A percentile compares a stretch with the other conserved stretches of the same genome.
Conservation (phyloP, 2,888 invertebrate genomes). For the Lamellibrachia columna region DNA sequence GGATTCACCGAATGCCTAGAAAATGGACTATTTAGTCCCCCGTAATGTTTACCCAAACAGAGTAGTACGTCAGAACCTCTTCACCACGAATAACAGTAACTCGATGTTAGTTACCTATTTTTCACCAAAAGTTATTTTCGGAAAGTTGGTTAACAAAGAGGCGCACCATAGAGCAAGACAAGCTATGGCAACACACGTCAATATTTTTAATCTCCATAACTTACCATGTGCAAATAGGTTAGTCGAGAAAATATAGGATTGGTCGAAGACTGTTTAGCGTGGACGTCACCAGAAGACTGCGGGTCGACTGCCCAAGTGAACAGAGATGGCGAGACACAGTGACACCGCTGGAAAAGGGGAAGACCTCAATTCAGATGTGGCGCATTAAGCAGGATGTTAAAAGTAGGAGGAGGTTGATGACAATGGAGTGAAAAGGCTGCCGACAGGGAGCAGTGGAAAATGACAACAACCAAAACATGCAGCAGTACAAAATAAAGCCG, state of each 20-base stretch:
- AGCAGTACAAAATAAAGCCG: too few species aligned
- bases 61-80: not conserved
- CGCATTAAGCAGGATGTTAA: too few species aligned
- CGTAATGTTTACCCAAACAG: not conserved
- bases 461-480: too few species aligned
- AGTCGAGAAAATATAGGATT: not conserved
- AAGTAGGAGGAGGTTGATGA: too few species aligned
- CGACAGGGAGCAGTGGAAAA: too few species aligned
- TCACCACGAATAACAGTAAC: not conserved
- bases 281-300: too few species aligned
- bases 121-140: not conserved
- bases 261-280: too few species aligned
- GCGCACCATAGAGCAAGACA: not conserved
- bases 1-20: not conserved
- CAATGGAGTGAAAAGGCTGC: too few species aligned
- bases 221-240: not conserved
- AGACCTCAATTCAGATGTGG: too few species aligned
- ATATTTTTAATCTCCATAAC: not conserved
- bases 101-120: not conserved
- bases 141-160: not conserved
- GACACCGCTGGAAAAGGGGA: too few species aligned
- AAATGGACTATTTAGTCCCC: not conserved
- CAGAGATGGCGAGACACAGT: too few species aligned
- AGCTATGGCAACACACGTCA: not conserved
- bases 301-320: too few species aligned